These are phyloP conservation scores for Zoanthus solanderi DNA, from an alignment of 92 coral and sea anemone species.

Conservation along the genomic window DNA sequence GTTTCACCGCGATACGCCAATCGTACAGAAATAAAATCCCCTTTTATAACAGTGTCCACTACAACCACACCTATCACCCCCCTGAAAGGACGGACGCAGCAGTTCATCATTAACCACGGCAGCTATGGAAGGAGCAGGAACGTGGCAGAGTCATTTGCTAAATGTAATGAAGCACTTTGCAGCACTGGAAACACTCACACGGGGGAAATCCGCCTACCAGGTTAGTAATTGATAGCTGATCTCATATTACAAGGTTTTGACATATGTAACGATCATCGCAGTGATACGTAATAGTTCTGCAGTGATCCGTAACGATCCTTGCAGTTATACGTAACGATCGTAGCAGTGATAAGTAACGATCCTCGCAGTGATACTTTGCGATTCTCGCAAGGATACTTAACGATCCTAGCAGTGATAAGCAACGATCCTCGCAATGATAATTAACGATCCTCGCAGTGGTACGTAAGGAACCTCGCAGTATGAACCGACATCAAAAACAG, in stretches of 20 bases:
- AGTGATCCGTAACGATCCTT: too few species aligned
- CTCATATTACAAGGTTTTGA: neutral
- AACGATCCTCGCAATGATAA: too few species aligned
- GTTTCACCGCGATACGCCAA: slow-evolving; percentile 25
- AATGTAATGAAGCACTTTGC: neutral
- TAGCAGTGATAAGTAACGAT: too few species aligned
- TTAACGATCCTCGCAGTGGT: too few species aligned
- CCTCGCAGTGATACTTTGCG: too few species aligned
- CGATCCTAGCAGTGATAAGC: too few species aligned
- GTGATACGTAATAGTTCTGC: too few species aligned
- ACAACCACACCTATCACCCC: slow-evolving; percentile 37
- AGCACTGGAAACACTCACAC: neutral
- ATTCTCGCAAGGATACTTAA: too few species aligned
- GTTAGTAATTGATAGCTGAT: neutral
- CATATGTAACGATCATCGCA: too few species aligned
- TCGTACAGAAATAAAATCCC: neutral
- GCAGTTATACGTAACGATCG: too few species aligned
- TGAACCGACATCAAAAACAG: too few species aligned
- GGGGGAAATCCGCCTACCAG: slow-evolving; percentile 38
- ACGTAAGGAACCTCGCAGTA: too few species aligned
- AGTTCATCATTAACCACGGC: slow-evolving; percentile 38
- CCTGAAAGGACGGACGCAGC: slow-evolving; percentile 30
- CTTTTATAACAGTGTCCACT: slow-evolving; percentile 29
- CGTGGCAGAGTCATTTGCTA: neutral
- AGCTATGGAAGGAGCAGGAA: neutral